Conservation (phyloP, 2,888 invertebrate genomes). For the Dryobota labecula region DNA sequence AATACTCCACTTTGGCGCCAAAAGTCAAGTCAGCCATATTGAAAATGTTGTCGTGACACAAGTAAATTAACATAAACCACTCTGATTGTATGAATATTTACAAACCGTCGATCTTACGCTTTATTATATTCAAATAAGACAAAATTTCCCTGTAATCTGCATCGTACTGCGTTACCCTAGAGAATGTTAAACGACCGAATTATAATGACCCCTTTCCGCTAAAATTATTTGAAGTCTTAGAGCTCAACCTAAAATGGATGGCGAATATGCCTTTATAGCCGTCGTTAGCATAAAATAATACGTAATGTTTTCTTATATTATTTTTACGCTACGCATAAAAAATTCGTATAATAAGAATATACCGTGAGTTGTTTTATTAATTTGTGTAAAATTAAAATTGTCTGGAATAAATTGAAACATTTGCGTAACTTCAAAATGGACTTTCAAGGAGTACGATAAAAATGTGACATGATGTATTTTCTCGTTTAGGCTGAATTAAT, state of each 20-base stretch:
- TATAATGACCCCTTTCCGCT: conserved; percentile 17
- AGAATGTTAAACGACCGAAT: conserved; percentile 54
- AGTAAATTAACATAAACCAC: conserved; percentile 67
- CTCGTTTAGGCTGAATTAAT: conserved; percentile 49
- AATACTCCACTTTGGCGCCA: conserved; percentile 64
- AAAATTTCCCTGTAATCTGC: conserved; percentile 65
- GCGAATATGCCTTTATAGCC: conserved; percentile 43
- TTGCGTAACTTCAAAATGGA: conserved; percentile 53
- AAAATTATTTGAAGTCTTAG: conserved; percentile 5
- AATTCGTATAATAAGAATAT: conserved; percentile 52
- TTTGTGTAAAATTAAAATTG: conserved; percentile 55
- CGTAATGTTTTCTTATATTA: conserved; percentile 55
- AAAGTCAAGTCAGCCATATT: conserved; percentile 66
- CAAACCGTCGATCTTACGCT: conserved; percentile 64
- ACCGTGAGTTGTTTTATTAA: conserved; percentile 50
- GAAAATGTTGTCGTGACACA: conserved; percentile 65
- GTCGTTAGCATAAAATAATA: conserved; percentile 64
- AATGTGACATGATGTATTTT: conserved; percentile 56
- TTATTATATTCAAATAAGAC: conserved; percentile 71
- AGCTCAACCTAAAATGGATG: conserved; percentile 42
- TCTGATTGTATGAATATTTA: conserved; percentile 71
- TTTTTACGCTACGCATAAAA: conserved; percentile 56
- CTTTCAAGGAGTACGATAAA: conserved; percentile 48
- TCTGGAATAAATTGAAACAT: conserved; percentile 43
- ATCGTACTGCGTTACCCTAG: conserved; percentile 50